phyloP scores from a whole-genome alignment of 2,113 vertebrate genomes.

The Menidia beryllina region DNA sequence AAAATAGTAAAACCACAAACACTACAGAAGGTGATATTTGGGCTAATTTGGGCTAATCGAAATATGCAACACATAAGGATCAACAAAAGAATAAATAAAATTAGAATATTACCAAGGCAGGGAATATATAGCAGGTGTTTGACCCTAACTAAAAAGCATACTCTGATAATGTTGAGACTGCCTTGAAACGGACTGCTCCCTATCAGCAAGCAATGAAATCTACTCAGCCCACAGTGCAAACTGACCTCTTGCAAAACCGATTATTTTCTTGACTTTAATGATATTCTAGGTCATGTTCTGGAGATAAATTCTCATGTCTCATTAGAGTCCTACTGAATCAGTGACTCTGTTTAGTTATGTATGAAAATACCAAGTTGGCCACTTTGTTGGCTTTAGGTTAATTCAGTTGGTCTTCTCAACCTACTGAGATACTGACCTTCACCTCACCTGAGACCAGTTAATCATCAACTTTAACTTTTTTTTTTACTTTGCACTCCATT shows the following conservation, averaged over 20 bases:
- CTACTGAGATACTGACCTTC: constrained; percentile 26
- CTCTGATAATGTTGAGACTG: constrained; percentile 10
- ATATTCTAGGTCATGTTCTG: neutral
- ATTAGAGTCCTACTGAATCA: neutral
- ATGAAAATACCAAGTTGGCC: neutral
- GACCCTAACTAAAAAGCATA: neutral
- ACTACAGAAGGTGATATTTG: neutral
- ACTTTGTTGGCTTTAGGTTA: neutral
- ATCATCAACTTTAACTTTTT: constrained; percentile 59
- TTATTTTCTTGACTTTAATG: neutral
- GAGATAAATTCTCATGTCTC: neutral
- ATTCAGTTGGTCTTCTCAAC: neutral
- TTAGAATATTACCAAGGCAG: neutral
- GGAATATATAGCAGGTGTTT: constrained; percentile 14
- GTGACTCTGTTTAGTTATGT: neutral
- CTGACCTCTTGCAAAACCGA: constrained; percentile 25
- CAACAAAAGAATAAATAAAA: neutral
- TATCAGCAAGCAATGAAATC: constrained; percentile 22
- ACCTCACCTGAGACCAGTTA: constrained; percentile 40
- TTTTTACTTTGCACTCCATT: constrained; percentile 24
- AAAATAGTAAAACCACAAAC: too few species aligned
- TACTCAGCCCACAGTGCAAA: constrained; percentile 19
- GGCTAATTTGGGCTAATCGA: neutral
- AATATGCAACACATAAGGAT: neutral
- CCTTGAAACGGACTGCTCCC: constrained; percentile 20